phyloP scores from a whole-genome alignment of 2,797 vertebrate species.

The Sebastes steindachneri region DNA sequence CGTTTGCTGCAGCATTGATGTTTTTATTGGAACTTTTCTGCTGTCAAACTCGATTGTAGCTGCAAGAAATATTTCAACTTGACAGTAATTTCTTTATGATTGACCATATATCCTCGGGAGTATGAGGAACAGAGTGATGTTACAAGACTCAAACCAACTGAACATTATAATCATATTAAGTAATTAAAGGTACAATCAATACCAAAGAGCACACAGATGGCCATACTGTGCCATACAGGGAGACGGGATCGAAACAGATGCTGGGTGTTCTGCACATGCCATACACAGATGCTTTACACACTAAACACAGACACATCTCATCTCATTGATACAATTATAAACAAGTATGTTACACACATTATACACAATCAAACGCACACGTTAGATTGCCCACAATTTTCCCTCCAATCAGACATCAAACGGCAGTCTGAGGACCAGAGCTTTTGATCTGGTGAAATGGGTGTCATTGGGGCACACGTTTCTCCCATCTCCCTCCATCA shows the following conservation, averaged over 20 bases:
- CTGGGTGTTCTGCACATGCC: constrained; percentile 10
- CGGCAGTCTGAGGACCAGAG: constrained; percentile 36
- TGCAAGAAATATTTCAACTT: background rate
- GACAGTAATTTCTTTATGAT: background rate
- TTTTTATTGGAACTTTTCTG: background rate
- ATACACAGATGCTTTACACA: constrained; percentile 27
- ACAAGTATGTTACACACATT: constrained; percentile 48
- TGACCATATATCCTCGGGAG: background rate
- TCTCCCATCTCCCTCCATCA: constrained; percentile 64
- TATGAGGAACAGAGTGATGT: background rate
- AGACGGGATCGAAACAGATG: constrained; percentile 47
- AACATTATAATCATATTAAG: background rate
- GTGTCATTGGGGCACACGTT: constrained; percentile 56
- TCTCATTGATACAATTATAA: constrained; percentile 49
- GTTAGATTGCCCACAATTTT: constrained; percentile 49
- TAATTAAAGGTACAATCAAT: background rate
- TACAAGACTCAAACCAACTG: background rate
- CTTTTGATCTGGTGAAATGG: constrained; percentile 71
- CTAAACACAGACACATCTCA: constrained; percentile 17
- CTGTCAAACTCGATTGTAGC: background rate
- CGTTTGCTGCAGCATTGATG: background rate
- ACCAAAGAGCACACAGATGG: background rate
- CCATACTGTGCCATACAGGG: constrained; percentile 14
- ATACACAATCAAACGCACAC: constrained; percentile 35
- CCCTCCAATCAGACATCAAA: constrained; percentile 77